A percentile compares a stretch with the other conserved stretches of the same genome.
phyloP scores from a whole-genome alignment of 2,113 vertebrate genomes.

The Sphyrna mokarran region DNA sequence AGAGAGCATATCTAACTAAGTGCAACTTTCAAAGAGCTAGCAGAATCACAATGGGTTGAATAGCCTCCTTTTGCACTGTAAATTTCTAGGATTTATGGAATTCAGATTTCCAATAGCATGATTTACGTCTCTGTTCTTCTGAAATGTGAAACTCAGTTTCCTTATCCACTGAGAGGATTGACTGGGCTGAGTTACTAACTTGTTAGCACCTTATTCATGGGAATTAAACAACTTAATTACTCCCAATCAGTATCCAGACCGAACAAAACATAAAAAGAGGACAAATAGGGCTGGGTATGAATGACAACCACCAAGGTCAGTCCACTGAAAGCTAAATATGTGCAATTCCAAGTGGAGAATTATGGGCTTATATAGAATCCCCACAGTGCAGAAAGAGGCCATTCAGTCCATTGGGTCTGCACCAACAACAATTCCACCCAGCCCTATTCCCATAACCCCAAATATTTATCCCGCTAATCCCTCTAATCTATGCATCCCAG shows the following conservation, averaged over 20 bases:
- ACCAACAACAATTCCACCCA: no score
- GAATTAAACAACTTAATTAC: not conserved
- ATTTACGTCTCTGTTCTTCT: not conserved
- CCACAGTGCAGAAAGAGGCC: no score
- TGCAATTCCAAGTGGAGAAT: not conserved
- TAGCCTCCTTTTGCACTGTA: not conserved
- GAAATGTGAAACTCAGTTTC: not conserved
- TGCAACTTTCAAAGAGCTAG: not conserved
- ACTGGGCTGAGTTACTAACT: not conserved
- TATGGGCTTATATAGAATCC: not conserved
- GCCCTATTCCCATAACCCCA: no score
- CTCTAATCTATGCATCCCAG: no score
- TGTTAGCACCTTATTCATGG: not conserved
- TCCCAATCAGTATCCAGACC: not conserved
- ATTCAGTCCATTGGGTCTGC: no score
- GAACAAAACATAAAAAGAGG: not conserved
- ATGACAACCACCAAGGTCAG: not conserved
- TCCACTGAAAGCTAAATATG: not conserved
- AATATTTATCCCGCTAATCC: no score
- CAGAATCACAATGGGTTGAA: not conserved
- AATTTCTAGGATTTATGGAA: not conserved
- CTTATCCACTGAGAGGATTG: not conserved
- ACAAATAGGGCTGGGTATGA: not conserved
- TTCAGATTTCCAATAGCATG: not conserved
- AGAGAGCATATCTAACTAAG: not conserved